phyloP scores from a whole-genome alignment of 2,797 vertebrate species.

The Phataginus tetradactyla region DNA sequence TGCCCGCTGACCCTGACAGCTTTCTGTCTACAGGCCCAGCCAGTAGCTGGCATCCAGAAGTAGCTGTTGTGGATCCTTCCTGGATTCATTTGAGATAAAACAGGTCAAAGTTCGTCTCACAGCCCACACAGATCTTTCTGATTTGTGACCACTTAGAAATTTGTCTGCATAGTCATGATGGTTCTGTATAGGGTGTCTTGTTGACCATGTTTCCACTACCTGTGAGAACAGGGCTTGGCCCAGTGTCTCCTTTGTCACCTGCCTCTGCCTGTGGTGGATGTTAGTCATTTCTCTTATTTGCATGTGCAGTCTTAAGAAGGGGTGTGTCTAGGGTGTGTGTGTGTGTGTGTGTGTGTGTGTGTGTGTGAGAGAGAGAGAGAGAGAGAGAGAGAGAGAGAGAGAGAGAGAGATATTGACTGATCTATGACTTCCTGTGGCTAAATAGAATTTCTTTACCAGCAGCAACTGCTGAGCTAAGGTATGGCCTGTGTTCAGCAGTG shows the following conservation, averaged over 20 bases:
- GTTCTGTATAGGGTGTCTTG: rapidly evolving
- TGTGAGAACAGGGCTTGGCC: neutral
- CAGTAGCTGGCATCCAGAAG: neutral
- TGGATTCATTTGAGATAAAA: neutral
- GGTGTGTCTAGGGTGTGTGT: neutral
- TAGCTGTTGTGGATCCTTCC: neutral
- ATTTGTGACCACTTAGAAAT: neutral
- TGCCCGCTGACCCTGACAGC: neutral
- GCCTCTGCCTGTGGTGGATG: neutral
- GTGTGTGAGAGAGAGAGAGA: too few relatives aligned
- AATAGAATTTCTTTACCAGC: neutral
- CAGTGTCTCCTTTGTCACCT: neutral
- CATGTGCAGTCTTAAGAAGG: neutral
- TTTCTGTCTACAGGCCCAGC: neutral
- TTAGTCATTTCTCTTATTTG: neutral
- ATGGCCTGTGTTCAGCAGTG: neutral
- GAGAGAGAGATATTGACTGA: neutral
- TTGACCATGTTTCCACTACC: neutral
- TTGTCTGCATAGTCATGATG: too few relatives aligned
- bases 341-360: neutral
- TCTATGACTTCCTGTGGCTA: neutral
- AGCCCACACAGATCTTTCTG: neutral
- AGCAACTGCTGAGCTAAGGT: neutral
- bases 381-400: neutral
- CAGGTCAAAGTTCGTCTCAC: neutral